These are phyloP conservation scores for Apis florea DNA, from an alignment of 1,140 invertebrate genomes.

Conservation along the genomic window DNA sequence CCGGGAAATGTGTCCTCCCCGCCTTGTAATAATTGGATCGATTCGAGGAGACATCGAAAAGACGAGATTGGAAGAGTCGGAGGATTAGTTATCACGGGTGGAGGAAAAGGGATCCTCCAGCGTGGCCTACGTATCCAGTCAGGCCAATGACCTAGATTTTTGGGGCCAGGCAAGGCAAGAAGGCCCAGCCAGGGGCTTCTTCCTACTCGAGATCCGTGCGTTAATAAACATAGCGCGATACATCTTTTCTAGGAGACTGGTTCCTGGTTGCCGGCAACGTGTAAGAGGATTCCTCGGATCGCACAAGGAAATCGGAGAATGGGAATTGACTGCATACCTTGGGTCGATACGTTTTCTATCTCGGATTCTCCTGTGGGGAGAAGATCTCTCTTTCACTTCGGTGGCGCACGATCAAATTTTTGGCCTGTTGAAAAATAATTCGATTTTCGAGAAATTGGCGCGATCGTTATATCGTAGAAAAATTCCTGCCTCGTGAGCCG, in stretches of 20 bases:
- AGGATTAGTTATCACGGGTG: constrained; percentile 30
- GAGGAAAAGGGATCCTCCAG: constrained; percentile 38
- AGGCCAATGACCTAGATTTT: constrained; percentile 76
- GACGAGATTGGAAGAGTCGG: constrained; percentile 25
- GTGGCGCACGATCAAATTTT: background rate
- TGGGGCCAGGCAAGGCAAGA: constrained; percentile 52
- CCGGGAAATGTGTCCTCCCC: too few relatives aligned
- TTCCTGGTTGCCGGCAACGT: constrained; percentile 13
- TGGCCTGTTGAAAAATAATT: too few relatives aligned
- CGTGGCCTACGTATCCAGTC: constrained; percentile 62
- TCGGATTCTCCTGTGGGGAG: too few relatives aligned
- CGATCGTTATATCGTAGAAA: too few relatives aligned
- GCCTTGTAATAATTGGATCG: too few relatives aligned
- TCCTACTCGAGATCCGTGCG: constrained; percentile 36
- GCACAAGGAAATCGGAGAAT: constrained; percentile 13
- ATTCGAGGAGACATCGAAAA: background rate
- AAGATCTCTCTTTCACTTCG: constrained; percentile 13
- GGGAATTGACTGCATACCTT: background rate
- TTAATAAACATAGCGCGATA: too few relatives aligned
- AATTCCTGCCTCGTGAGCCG: too few relatives aligned
- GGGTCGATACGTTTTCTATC: too few relatives aligned
- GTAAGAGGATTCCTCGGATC: constrained; percentile 30
- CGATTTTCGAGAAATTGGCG: too few relatives aligned
- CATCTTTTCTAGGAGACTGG: constrained; percentile 43
- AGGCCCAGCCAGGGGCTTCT: constrained; percentile 54